Conservation (phyloP, 2,888 invertebrate genomes). For the Microplitis manilae region DNA sequence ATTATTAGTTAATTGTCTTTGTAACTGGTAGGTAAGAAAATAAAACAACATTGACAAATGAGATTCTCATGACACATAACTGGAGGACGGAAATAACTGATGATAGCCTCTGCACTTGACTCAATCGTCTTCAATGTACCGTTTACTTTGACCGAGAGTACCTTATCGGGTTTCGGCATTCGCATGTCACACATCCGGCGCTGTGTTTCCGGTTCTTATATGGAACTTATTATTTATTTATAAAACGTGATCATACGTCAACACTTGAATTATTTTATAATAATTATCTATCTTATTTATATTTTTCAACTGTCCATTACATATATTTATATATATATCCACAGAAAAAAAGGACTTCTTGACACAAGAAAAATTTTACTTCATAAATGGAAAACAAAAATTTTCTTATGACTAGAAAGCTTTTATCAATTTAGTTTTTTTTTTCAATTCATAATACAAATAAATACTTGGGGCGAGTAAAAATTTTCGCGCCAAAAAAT, state of each 20-base stretch:
- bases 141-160: slow-evolving; percentile 59
- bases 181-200: slow-evolving; percentile 59
- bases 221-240: slow-evolving; percentile 33
- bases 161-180: slow-evolving; percentile 61
- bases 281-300: slow-evolving; percentile 1
- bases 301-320: too few relatives aligned
- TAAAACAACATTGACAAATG: slow-evolving; percentile 10
- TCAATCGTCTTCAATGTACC: slow-evolving; percentile 51
- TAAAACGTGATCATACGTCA: slow-evolving; percentile 32
- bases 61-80: slow-evolving; percentile 28
- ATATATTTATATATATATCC: too few relatives aligned
- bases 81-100: slow-evolving; percentile 5
- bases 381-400: too few relatives aligned
- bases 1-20: too few relatives aligned
- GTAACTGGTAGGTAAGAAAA: neutral
- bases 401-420: too few relatives aligned
- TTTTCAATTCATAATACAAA: too few relatives aligned
- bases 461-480: too few relatives aligned
- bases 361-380: too few relatives aligned
- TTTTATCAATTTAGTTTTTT: too few relatives aligned
- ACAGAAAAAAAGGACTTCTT: too few relatives aligned
- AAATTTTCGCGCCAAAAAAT: too few relatives aligned
- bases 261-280: neutral
- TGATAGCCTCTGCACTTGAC: slow-evolving; percentile 8
- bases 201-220: slow-evolving; percentile 55